Percentiles rank a stretch among this genome's conserved stretches.
phyloP scores from a whole-genome alignment of 2,888 invertebrate species.

The Macrophya alboannulata region DNA sequence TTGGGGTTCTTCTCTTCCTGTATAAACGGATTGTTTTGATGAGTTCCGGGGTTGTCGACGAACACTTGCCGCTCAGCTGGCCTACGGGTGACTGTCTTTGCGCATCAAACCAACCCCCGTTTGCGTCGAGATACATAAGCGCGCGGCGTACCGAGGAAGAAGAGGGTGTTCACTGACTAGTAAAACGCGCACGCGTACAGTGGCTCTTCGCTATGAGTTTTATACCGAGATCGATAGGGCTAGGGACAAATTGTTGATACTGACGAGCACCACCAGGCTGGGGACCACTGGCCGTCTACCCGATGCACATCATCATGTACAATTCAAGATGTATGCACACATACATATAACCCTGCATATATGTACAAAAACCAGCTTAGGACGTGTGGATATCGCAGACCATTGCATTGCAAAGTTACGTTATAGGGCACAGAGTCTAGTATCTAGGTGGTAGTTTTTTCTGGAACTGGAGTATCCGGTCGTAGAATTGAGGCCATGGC shows the following conservation, averaged over 20 bases:
- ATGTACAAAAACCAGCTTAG: neutral
- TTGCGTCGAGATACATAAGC: slow-evolving; percentile 60
- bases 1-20: slow-evolving; percentile 36
- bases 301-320: slow-evolving; percentile 16
- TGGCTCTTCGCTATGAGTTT: slow-evolving; percentile 51
- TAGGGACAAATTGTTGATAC: slow-evolving; percentile 19
- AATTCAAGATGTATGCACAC: neutral
- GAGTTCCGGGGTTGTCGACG: slow-evolving; percentile 62
- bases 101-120: slow-evolving; percentile 56
- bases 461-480: slow-evolving; percentile 40
- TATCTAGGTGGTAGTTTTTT: slow-evolving; percentile 24
- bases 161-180: slow-evolving; percentile 60
- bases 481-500: slow-evolving; percentile 50
- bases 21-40: slow-evolving; percentile 47
- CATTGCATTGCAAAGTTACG: neutral
- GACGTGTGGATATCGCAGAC: slow-evolving; percentile 19
- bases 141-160: slow-evolving; percentile 59
- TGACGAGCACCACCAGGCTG: slow-evolving; percentile 7
- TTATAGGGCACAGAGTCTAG: neutral
- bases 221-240: slow-evolving; percentile 49
- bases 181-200: slow-evolving; percentile 53
- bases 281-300: slow-evolving; percentile 51
- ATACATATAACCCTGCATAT: neutral
- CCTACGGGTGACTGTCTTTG: slow-evolving; percentile 57
- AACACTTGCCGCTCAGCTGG: slow-evolving; percentile 58